Percentiles rank a stretch among this genome's conserved stretches.
These are phyloP conservation scores for Orthonevra nobilis DNA, from an alignment of 2,888 invertebrate species.

Conservation along the genomic window DNA sequence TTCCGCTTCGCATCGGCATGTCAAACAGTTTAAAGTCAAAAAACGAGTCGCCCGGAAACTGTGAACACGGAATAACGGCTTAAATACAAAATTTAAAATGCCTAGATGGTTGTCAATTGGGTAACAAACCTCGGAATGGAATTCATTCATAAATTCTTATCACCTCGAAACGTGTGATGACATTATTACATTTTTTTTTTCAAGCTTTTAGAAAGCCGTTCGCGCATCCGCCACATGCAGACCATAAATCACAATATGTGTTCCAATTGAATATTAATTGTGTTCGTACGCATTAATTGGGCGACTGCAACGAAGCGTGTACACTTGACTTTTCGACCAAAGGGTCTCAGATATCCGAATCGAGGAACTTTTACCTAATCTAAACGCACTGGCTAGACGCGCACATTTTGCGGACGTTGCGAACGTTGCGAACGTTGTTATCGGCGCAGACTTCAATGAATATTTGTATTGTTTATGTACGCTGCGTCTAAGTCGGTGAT, in stretches of 20 bases:
- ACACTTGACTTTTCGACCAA: constrained; percentile 31
- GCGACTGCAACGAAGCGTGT: constrained; percentile 10
- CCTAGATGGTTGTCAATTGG: constrained; percentile 21
- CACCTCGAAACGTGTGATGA: constrained; percentile 34
- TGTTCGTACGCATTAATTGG: constrained; percentile 1
- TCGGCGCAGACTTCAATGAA: constrained; percentile 19
- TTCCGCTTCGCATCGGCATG: no score
- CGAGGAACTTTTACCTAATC: constrained; percentile 12
- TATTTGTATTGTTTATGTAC: constrained; percentile 8
- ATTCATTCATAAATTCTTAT: constrained; percentile 50
- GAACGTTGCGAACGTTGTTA: no score
- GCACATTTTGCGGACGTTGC: constrained; percentile 23
- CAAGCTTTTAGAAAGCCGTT: constrained; percentile 37
- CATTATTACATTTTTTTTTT: constrained; percentile 17
- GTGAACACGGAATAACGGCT: no score
- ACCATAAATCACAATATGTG: constrained; percentile 32
- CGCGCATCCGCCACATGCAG: constrained; percentile 49
- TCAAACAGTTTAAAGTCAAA: no score
- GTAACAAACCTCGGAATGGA: constrained; percentile 17
- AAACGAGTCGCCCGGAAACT: no score
- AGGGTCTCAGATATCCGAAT: constrained; percentile 5
- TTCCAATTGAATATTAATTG: constrained; percentile 48
- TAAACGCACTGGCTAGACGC: not conserved
- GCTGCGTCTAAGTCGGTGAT: not conserved
- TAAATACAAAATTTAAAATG: no score